Conservation (phyloP, 53 echinoderm and acorn worm species). For the Henricia sp. region DNA sequence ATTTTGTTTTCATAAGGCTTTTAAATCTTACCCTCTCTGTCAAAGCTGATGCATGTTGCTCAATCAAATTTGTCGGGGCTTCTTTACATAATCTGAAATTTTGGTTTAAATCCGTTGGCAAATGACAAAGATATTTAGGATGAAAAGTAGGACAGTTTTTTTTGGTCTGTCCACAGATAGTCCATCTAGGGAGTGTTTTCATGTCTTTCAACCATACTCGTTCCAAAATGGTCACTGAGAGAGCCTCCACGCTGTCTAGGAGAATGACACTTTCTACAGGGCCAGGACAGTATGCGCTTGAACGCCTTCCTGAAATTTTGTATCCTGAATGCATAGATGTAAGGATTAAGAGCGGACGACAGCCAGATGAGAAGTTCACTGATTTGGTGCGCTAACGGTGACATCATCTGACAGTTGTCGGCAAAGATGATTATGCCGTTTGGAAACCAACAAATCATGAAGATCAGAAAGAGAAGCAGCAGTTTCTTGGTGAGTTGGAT, state of each 20-base stretch:
- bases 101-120: too few relatives aligned
- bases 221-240: constrained; percentile 28
- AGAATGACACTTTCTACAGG: constrained; percentile 1
- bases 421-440: constrained; percentile 78
- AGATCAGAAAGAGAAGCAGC: constrained; percentile 77
- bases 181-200: neutral
- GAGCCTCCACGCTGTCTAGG: constrained; percentile 4
- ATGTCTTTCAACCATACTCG: constrained; percentile 41
- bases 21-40: too few relatives aligned
- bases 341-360: constrained; percentile 78
- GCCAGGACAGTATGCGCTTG: constrained; percentile 54
- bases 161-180: neutral
- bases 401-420: constrained; percentile 62
- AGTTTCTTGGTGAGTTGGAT: constrained; percentile 83
- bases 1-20: too few relatives aligned
- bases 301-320: constrained; percentile 77
- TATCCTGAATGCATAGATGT: constrained; percentile 87
- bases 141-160: too few relatives aligned
- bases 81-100: too few relatives aligned
- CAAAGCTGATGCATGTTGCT: too few relatives aligned
- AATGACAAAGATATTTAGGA: too few relatives aligned
- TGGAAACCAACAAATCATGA: constrained; percentile 85
- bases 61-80: too few relatives aligned
- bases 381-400: constrained; percentile 63
- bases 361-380: constrained; percentile 81